phyloP scores from a whole-genome alignment of 1,140 invertebrate species.

The Sitodiplosis mosellana region DNA sequence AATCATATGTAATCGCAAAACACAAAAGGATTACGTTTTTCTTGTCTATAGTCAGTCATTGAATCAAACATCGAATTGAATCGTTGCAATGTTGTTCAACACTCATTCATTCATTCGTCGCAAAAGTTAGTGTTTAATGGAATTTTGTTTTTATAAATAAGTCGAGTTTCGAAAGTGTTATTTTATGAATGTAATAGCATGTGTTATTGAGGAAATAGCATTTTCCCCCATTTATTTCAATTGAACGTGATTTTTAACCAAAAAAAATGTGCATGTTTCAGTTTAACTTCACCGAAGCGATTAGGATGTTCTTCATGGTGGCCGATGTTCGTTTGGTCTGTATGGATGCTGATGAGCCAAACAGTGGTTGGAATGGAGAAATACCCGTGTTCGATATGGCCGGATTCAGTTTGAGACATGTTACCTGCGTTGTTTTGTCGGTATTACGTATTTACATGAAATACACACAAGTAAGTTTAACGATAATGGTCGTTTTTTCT shows the following conservation, averaged over 20 bases:
- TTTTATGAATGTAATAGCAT: no score
- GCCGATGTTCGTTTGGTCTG: conserved; percentile 39
- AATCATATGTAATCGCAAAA: not conserved
- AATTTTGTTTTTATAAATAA: no score
- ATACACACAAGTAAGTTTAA: conserved; percentile 36
- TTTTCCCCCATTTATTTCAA: not conserved
- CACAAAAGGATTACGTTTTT: not conserved
- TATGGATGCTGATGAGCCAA: conserved; percentile 19
- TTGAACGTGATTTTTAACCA: not conserved
- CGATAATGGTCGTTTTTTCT: no score
- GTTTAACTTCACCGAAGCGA: conserved; percentile 42
- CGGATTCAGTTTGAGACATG: conserved; percentile 38
- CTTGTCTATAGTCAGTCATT: no score
- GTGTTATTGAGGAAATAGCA: not conserved
- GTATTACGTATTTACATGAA: conserved; percentile 46
- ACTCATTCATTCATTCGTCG: no score
- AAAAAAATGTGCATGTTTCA: conserved; percentile 26
- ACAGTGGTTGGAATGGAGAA: conserved; percentile 36
- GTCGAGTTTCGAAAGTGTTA: no score
- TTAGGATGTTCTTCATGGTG: conserved; percentile 49
- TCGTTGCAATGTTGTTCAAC: no score
- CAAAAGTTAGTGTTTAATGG: no score
- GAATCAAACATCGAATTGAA: no score
- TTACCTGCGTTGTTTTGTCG: conserved; percentile 39
- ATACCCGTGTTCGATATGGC: conserved; percentile 49